phyloP scores from a whole-genome alignment of 2,113 vertebrate species.

The Prunella fulvescens region DNA sequence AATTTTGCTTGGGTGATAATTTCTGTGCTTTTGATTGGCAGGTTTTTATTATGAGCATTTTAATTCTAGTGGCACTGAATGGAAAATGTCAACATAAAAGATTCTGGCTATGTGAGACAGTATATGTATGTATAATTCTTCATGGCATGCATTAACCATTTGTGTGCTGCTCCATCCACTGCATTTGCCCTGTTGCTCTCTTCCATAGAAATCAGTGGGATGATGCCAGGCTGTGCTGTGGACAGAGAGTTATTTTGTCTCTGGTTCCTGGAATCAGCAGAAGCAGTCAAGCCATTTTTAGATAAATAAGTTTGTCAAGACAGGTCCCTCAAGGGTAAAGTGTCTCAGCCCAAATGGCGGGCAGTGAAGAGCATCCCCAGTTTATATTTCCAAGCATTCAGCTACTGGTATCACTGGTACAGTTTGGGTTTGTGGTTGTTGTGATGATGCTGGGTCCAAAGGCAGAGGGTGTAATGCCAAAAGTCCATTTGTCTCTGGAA shows the following conservation, averaged over 20 bases:
- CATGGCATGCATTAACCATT: conserved; percentile 13
- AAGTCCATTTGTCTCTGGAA: not conserved
- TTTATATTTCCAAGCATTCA: not conserved
- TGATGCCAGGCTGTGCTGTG: not conserved
- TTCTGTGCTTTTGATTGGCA: not conserved
- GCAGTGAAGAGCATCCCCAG: not conserved
- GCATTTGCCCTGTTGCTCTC: conserved; percentile 5
- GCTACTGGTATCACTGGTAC: not conserved
- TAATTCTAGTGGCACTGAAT: not conserved
- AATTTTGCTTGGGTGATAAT: not conserved
- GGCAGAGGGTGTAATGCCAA: not conserved
- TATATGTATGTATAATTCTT: not conserved
- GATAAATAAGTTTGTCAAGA: not conserved
- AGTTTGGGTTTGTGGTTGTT: not conserved
- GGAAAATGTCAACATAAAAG: not conserved
- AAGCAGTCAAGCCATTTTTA: not conserved
- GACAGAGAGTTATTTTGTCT: not conserved
- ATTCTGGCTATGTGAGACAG: not conserved
- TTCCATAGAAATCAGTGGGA: not conserved
- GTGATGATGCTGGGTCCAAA: not conserved
- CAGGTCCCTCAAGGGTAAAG: not conserved
- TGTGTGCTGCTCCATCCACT: not conserved
- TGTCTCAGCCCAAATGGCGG: not conserved
- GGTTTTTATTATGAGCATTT: not conserved
- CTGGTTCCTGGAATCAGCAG: not conserved